Evolutionary conservation across 2,113 vertebrate species (phyloP).

Genomic region (Athene noctua): DNA sequence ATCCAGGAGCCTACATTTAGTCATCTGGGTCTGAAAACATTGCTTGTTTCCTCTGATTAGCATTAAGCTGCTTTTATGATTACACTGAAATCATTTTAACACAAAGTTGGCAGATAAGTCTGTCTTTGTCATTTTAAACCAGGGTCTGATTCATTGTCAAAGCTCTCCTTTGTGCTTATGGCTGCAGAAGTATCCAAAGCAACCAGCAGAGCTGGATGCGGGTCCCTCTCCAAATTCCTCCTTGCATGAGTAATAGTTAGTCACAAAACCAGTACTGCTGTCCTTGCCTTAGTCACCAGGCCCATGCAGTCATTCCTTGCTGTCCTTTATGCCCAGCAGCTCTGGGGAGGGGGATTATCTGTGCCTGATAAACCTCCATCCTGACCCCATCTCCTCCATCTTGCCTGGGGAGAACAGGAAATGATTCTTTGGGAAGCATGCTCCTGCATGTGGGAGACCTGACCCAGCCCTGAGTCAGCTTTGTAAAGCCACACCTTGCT

Average conservation of each 20-base stretch:
- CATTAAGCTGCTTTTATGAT: neutral
- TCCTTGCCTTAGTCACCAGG: conserved; percentile 45
- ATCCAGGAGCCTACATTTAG: neutral
- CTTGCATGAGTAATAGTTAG: conserved; percentile 51
- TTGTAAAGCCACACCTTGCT: conserved; percentile 44
- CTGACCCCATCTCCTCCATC: neutral
- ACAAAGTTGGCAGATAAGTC: conserved; percentile 5
- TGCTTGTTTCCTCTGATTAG: conserved; percentile 35
- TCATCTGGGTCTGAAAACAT: neutral
- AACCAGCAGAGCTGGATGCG: neutral
- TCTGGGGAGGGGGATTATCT: conserved; percentile 1
- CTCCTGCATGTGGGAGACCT: conserved; percentile 5
- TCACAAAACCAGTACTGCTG: neutral
- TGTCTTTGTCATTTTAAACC: conserved; percentile 26
- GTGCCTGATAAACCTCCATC: neutral
- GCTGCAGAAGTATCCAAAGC: conserved; percentile 25
- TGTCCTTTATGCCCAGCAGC: neutral
- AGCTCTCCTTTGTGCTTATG: conserved; percentile 53
- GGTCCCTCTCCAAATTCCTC: conserved; percentile 29
- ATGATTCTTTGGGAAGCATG: conserved; percentile 6
- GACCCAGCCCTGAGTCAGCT: conserved; percentile 63
- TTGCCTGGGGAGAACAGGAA: conserved; percentile 20
- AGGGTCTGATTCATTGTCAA: conserved; percentile 44
- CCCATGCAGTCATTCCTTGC: neutral
- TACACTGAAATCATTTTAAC: conserved; percentile 17